Percentiles rank a stretch among this genome's conserved stretches.
phyloP scores from a whole-genome alignment of 2,888 invertebrate species.

The Pyrrhopygopsis socrates region DNA sequence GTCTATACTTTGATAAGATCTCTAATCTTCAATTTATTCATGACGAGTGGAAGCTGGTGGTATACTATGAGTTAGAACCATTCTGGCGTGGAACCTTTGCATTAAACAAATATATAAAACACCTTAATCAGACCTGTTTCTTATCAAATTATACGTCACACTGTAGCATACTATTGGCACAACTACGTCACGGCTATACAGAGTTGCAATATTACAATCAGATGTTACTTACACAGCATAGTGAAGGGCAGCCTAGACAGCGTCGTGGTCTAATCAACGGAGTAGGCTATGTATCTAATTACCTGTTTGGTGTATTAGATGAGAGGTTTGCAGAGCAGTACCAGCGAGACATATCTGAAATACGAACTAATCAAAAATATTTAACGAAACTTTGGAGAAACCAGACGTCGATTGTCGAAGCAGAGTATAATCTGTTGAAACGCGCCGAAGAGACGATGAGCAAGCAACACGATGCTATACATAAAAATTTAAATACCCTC shows the following conservation, averaged over 20 bases:
- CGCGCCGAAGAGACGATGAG: constrained; percentile 29
- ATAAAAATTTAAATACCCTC: neutral
- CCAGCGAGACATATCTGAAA: constrained; percentile 41
- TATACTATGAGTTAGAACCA: neutral
- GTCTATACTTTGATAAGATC: neutral
- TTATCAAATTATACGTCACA: neutral
- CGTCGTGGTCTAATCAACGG: neutral
- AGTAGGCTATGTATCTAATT: constrained; percentile 45
- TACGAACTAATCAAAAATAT: constrained; percentile 45
- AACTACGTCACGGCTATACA: neutral
- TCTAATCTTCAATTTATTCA: neutral
- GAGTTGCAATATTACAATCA: neutral
- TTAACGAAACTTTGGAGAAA: constrained; percentile 52
- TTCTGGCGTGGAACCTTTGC: neutral
- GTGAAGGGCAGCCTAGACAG: neutral
- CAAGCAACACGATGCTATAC: neutral
- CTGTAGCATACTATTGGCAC: neutral
- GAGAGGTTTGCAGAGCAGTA: constrained; percentile 69
- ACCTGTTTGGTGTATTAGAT: constrained; percentile 66
- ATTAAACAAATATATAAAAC: neutral
- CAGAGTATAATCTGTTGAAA: constrained; percentile 65
- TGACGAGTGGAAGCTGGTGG: neutral
- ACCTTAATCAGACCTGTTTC: neutral
- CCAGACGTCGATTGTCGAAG: constrained; percentile 75
- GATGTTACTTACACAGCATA: neutral